Base-by-base conservation (phyloP, 2,888 invertebrate genomes). In the Branchinecta sandiegonensis region DNA sequence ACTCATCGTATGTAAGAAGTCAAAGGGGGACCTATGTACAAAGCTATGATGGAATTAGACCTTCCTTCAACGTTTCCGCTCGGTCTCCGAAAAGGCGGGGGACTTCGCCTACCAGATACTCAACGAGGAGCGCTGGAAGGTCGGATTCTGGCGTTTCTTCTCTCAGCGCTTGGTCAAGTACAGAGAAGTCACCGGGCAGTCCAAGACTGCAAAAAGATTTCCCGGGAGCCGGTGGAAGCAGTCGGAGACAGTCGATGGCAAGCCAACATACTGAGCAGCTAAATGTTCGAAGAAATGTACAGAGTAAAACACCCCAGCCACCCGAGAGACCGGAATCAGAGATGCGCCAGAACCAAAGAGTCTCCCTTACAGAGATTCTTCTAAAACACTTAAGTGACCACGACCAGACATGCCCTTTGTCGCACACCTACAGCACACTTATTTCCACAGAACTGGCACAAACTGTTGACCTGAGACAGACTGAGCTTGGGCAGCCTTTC, bases 141-240 rank as follows among this genome's bases (percentile, higher is more conserved):
- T 90, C 90, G 1, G 90, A 91, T 77, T 90, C 90, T 0, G 90
- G 90, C 0, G 79, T 91, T 67, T 90, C 90, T 0, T 90, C 90
- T 8, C 87, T 90, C 86, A 90, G 89, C 69, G 73, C 73, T 7
- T 88, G 90, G 84, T 89, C 89, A 12, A 89, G 88, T 75, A 79
- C 89, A 74, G 90, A 90, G 77, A 90, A 90, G 79, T 89, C 90
- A 48, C 90, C 90, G 6, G 86, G 87, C 46, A 90, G 75, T 68
- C 75, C 75, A 63, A 70, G 70, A 47, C 66, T 69, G 12, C 37
- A 37, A 5, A 37, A 37, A 37, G 37, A 37, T 37, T 37, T 37
- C 37, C 6, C 37, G 67, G 66, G 13, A 68, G 70, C 47, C 47
- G 70, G 67, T 65, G 67, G 13, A 68, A 68, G 14, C 68, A 68